phyloP scores from a whole-genome alignment of 2,888 invertebrate genomes.

The Acrocera orbiculus region DNA sequence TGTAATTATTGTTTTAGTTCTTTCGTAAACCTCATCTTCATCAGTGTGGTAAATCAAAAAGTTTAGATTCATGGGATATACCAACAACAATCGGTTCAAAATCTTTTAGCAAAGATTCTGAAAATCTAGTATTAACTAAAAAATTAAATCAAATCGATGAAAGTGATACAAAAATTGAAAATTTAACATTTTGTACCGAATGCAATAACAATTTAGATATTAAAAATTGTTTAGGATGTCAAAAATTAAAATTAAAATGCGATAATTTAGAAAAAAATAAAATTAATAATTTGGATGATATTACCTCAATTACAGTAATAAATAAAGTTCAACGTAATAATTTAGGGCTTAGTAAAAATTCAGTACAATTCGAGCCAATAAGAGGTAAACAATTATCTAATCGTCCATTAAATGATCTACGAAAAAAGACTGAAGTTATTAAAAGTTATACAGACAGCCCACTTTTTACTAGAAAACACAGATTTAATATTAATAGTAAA shows the following conservation, averaged over 20 bases:
- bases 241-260: no score
- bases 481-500: conserved; percentile 16
- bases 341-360: no score
- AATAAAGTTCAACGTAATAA: no score
- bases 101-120: no score
- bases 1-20: conserved; percentile 14
- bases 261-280: conserved; percentile 4
- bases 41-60: conserved; percentile 43
- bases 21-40: conserved; percentile 25
- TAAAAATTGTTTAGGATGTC: conserved; percentile 23
- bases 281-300: no score
- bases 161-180: conserved; percentile 18
- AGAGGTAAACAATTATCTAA: conserved; percentile 2
- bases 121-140: conserved; percentile 21
- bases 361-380: conserved; percentile 7
- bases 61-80: conserved; percentile 70
- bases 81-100: no score
- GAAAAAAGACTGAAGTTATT: conserved; percentile 29
- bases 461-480: conserved; percentile 30
- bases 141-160: conserved; percentile 26
- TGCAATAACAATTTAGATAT: conserved; percentile 21
- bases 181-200: conserved; percentile 20
- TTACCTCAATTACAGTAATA: no score
- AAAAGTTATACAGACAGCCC: conserved; percentile 32
- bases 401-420: conserved; percentile 6